These are phyloP conservation scores for Crypturellus undulatus DNA, from an alignment of 2,113 vertebrate genomes.

Conservation along the genomic window DNA sequence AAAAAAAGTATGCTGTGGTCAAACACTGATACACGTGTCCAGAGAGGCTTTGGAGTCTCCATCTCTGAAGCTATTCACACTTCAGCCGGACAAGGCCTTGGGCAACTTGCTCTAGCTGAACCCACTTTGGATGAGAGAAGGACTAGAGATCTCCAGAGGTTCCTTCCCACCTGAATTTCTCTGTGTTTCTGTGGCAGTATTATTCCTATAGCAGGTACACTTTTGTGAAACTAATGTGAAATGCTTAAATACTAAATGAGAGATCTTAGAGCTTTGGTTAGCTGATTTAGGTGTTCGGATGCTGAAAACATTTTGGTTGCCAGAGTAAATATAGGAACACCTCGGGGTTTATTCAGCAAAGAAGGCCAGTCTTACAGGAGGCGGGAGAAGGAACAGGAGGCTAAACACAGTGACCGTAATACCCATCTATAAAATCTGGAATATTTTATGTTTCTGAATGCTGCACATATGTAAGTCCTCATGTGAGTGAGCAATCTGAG, in stretches of 20 bases:
- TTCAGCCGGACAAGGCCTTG: background rate
- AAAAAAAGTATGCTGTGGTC: background rate
- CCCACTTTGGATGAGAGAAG: background rate
- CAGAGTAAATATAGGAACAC: background rate
- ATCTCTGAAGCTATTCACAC: background rate
- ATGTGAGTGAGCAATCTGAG: background rate
- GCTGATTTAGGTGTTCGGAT: background rate
- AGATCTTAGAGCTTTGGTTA: background rate
- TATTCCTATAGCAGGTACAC: background rate
- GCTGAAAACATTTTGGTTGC: background rate
- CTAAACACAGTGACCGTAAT: background rate
- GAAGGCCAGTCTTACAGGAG: background rate
- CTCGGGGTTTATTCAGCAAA: background rate
- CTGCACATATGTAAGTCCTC: background rate
- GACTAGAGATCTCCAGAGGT: background rate
- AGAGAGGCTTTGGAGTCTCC: background rate
- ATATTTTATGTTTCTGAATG: background rate
- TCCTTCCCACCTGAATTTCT: background rate
- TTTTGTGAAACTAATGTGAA: background rate
- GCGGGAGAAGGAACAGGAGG: background rate
- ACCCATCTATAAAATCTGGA: background rate
- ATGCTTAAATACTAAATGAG: background rate
- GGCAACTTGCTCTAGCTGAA: background rate
- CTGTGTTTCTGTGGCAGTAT: background rate
- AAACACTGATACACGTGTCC: background rate